Percentiles rank a stretch among this genome's conserved stretches.
Conservation (phyloP, 2,888 invertebrate genomes). For the Epistrophe grossulariae region DNA sequence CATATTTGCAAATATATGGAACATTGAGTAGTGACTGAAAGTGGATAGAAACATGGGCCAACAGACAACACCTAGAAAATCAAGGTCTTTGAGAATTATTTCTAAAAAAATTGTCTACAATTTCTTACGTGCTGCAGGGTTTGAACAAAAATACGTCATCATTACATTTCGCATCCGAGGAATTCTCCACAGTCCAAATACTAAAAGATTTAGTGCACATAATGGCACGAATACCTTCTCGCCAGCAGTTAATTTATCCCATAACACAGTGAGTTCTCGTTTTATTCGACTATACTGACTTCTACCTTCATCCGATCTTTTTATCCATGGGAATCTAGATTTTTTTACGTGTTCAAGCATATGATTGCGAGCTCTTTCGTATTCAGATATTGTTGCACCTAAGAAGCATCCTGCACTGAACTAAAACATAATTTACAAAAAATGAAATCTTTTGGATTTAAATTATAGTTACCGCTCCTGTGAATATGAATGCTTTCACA, state of each 20-base stretch:
- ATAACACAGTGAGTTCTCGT: constrained; percentile 84
- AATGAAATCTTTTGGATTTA: not conserved
- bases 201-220: constrained; percentile 90
- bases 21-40: constrained; percentile 95
- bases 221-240: constrained; percentile 93
- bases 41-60: constrained; percentile 96
- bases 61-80: constrained; percentile 88
- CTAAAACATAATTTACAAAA: constrained; percentile 78
- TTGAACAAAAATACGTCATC: constrained; percentile 93
- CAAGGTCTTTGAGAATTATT: not conserved
- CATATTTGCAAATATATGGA: constrained; percentile 97
- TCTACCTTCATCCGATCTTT: constrained; percentile 76
- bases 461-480: constrained; percentile 79
- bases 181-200: constrained; percentile 93
- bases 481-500: constrained; percentile 80
- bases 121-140: constrained; percentile 90
- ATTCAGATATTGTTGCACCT: constrained; percentile 94
- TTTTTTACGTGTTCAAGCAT: constrained; percentile 84
- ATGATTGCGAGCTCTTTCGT: constrained; percentile 86
- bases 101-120: not conserved
- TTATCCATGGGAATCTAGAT: constrained; percentile 79
- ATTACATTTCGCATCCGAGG: constrained; percentile 89
- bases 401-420: constrained; percentile 88
- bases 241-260: constrained; percentile 89
- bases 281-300: constrained; percentile 78